Base-by-base conservation (phyloP, 2,888 invertebrate species). In the Pterostichus madidus region DNA sequence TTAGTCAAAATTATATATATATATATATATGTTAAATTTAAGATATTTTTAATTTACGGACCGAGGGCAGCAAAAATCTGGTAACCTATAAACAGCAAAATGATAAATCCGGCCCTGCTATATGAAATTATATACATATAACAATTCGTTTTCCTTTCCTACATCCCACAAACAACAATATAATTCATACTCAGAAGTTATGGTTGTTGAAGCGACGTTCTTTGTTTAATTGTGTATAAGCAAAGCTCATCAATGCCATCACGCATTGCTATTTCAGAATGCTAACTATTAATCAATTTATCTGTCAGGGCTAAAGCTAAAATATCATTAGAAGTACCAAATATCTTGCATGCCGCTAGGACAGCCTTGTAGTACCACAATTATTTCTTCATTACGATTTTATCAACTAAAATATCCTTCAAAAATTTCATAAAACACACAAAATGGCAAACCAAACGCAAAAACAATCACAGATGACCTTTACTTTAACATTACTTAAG, bases 361-460 rank as follows among this genome's bases (percentile, higher is more conserved):
- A 71, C 46, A 71, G 71, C 71, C 71, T 71, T 71, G 71, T 71
- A 39, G 46, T 44, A 78, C 35, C 59, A 49, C 46, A 79, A 79
- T 79, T 79, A 79, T 61, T 46, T 79, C 13, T 79, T 61, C 79
- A 79, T 49, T 59, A 49, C 61, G 79, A 79, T 79, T 64, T 64
- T 64, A 79, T 79, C 79, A 64, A 75, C 49, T n/a, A 5, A 61
- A 64, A 79, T 64, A 79, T 79, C 79, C 79, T 79, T 79, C 79
- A 79, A 79, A 78, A 64, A 59, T 77, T 77, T 77, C 79, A 13
- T 79, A 79, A 64, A 79, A 79, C 64, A 49, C 49, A 44, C 61
- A 56, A 78, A 78, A 56, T 78, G 56, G 59, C 59, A 77, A 56
- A 56, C 56, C 35, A 56, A 32, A 76, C 31, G 35, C 44, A 78